phyloP scores from a whole-genome alignment of 2,113 vertebrate genomes.

The Mola mola region DNA sequence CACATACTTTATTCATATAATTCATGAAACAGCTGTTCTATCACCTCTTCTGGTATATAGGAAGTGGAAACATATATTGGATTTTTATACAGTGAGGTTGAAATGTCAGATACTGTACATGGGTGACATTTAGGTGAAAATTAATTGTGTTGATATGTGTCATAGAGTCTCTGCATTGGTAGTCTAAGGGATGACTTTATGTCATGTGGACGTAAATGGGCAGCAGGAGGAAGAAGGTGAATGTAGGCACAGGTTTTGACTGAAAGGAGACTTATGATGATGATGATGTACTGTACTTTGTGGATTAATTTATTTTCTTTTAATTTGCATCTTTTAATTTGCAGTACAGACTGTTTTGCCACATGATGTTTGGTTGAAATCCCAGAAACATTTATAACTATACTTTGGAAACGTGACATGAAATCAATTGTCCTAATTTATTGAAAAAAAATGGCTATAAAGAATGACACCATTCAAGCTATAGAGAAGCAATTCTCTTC shows the following conservation, averaged over 20 bases:
- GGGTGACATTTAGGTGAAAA: constrained; percentile 8
- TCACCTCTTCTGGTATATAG: neutral
- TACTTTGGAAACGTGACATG: neutral
- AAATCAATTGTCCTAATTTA: constrained; percentile 4
- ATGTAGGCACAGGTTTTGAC: no score
- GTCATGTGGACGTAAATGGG: neutral
- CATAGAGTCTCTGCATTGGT: neutral
- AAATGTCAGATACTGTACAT: constrained; percentile 2
- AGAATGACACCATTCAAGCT: constrained; percentile 1
- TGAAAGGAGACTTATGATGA: neutral
- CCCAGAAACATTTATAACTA: neutral
- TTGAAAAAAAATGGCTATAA: neutral
- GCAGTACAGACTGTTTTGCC: neutral
- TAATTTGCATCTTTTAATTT: neutral
- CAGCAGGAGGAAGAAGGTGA: no score
- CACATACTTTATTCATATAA: neutral
- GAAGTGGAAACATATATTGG: constrained; percentile 6
- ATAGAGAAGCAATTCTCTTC: constrained; percentile 27
- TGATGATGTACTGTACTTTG: neutral
- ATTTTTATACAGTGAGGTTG: neutral
- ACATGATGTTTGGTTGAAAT: constrained; percentile 1
- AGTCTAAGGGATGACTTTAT: neutral
- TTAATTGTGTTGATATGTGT: constrained; percentile 5
- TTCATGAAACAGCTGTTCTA: neutral
- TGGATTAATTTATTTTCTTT: neutral